Conservation (phyloP, 2,888 invertebrate genomes). For the Cheilosia urbana region DNA sequence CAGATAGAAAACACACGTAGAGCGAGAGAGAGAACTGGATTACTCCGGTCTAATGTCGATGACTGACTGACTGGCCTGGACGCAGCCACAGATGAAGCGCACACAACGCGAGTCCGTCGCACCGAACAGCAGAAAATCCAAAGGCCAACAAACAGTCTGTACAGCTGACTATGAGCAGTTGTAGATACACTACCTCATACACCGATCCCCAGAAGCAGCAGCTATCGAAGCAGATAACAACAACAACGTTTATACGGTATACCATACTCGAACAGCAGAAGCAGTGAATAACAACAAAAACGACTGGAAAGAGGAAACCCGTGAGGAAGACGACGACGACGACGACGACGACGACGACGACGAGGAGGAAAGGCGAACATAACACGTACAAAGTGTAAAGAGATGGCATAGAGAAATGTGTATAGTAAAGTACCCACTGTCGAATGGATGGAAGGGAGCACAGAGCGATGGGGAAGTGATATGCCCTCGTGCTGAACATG, state of each 20-base stretch:
- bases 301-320: constrained; percentile 66
- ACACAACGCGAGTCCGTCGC: constrained; percentile 62
- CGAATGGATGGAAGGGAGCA: constrained; percentile 58
- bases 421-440: constrained; percentile 42
- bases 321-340: constrained; percentile 58
- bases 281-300: constrained; percentile 35
- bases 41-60: constrained; percentile 80
- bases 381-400: constrained; percentile 35
- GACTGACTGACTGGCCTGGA: constrained; percentile 79
- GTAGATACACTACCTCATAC: constrained; percentile 61
- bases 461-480: constrained; percentile 48
- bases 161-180: constrained; percentile 65
- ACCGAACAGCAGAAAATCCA: constrained; percentile 61
- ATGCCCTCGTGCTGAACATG: constrained; percentile 27
- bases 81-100: constrained; percentile 76
- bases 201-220: constrained; percentile 47
- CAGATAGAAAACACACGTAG: constrained; percentile 40
- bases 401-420: constrained; percentile 45
- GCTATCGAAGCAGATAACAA: constrained; percentile 53
- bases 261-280: constrained; percentile 18
- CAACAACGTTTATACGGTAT: constrained; percentile 46
- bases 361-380: constrained; percentile 48
- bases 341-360: constrained; percentile 41
- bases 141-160: constrained; percentile 66
- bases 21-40: constrained; percentile 76